These are phyloP conservation scores for Elymnias hypermnestra DNA, from an alignment of 1,140 invertebrate species.

Conservation along the genomic window DNA sequence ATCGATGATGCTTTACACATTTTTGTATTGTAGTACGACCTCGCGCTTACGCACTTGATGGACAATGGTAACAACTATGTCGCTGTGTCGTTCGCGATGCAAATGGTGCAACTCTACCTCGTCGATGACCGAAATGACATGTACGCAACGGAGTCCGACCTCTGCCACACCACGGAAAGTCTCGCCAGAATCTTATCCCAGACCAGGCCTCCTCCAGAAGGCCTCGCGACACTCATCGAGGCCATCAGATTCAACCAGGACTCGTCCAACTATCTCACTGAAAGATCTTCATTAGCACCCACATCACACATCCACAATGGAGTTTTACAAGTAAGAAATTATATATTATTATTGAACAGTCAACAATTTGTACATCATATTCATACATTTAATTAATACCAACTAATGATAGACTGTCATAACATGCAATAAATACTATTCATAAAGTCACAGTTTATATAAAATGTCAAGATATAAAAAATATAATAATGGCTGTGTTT, in stretches of 20 bases:
- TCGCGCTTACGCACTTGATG: slow-evolving; percentile 89
- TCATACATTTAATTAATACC: no score
- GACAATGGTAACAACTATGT: slow-evolving; percentile 91
- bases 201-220: slow-evolving; percentile 86
- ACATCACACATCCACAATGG: slow-evolving; percentile 95
- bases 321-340: slow-evolving; percentile 87
- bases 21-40: slow-evolving; percentile 84
- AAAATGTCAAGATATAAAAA: no score
- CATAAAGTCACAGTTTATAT: no score
- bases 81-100: slow-evolving; percentile 93
- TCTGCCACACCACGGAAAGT: slow-evolving; percentile 90
- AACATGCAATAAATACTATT: no score
- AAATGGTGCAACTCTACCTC: slow-evolving; percentile 91
- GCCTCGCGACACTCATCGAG: slow-evolving; percentile 85
- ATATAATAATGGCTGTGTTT: no score
- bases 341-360: no score
- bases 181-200: slow-evolving; percentile 85
- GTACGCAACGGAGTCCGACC: slow-evolving; percentile 88
- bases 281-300: slow-evolving; percentile 83
- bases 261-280: slow-evolving; percentile 79
- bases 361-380: no score
- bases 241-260: slow-evolving; percentile 85
- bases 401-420: no score
- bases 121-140: slow-evolving; percentile 90
- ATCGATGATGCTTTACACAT: not conserved